A percentile compares a stretch with the other conserved stretches of the same genome.
Evolutionary conservation across 37 sponge, comb jelly and placozoan genomes (phyloP).

Genomic region (Agelas oroides): DNA sequence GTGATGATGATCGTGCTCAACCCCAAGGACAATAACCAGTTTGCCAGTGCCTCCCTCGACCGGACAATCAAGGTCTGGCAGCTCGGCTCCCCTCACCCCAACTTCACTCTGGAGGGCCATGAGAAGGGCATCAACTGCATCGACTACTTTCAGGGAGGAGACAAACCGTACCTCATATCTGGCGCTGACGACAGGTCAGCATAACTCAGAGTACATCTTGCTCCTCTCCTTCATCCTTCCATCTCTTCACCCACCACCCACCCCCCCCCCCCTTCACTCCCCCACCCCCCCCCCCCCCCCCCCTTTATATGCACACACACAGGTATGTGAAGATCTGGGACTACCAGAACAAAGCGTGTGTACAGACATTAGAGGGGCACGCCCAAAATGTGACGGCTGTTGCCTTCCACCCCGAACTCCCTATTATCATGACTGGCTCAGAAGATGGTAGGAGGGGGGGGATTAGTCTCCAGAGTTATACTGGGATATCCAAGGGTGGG

Average conservation of each 20-base stretch:
- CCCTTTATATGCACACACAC: neutral
- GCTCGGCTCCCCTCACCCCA: slow-evolving; percentile 90
- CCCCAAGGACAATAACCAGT: slow-evolving; percentile 99
- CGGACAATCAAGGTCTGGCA: slow-evolving; percentile 97
- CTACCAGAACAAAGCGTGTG: slow-evolving; percentile 97
- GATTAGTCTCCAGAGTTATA: too few relatives aligned
- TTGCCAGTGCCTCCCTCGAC: slow-evolving; percentile 96
- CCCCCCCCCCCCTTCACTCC: neutral
- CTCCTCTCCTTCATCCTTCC: neutral
- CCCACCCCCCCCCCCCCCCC: neutral
- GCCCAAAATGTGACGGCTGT: slow-evolving; percentile 94
- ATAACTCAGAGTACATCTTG: neutral
- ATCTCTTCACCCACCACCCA: neutral
- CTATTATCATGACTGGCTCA: slow-evolving; percentile 93
- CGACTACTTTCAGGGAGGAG: slow-evolving; percentile 98
- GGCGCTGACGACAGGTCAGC: slow-evolving; percentile 94
- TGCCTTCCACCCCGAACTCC: slow-evolving; percentile 95
- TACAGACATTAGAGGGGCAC: slow-evolving; percentile 97
- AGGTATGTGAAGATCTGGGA: slow-evolving; percentile 94
- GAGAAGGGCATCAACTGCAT: slow-evolving; percentile 96
- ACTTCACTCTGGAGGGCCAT: slow-evolving; percentile 98
- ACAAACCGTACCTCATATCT: slow-evolving; percentile 97
- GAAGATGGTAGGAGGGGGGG: slow-evolving; percentile 76
- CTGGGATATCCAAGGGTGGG: too few relatives aligned
- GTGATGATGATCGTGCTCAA: slow-evolving; percentile 99